Evolutionary conservation across 2,888 invertebrate genomes (phyloP).

Genomic region (Volucella bombylans): DNA sequence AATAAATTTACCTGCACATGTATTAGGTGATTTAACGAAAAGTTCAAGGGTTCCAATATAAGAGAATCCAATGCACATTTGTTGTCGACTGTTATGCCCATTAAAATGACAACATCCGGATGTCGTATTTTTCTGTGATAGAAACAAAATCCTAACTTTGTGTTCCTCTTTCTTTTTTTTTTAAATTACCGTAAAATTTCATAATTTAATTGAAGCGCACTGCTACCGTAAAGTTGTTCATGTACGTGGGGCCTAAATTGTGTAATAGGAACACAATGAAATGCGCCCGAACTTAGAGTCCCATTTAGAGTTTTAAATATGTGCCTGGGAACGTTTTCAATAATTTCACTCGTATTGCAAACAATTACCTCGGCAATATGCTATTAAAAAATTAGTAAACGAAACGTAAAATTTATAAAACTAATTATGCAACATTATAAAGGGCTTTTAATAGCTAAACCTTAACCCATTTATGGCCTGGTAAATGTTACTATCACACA

Average conservation of each 20-base stretch:
- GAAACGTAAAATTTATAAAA: background rate
- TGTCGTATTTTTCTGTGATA: slow-evolving; percentile 60
- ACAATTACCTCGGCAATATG: slow-evolving; percentile 64
- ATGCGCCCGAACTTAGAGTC: slow-evolving; percentile 50
- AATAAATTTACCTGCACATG: slow-evolving; percentile 41
- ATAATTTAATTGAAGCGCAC: slow-evolving; percentile 60
- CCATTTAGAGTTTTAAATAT: slow-evolving; percentile 51
- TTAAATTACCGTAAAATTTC: slow-evolving; percentile 52
- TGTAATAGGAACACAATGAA: slow-evolving; percentile 58
- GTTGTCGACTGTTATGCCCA: slow-evolving; percentile 66
- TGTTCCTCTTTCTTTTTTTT: background rate
- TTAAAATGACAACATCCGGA: slow-evolving; percentile 61
- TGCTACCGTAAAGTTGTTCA: slow-evolving; percentile 20
- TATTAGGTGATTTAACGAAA: slow-evolving; percentile 55
- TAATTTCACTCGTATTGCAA: slow-evolving; percentile 54
- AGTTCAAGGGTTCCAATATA: slow-evolving; percentile 59
- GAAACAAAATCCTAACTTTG: too few species aligned
- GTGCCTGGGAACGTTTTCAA: slow-evolving; percentile 37
- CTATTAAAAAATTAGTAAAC: slow-evolving; percentile 6
- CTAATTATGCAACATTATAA: background rate
- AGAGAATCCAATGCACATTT: slow-evolving; percentile 58
- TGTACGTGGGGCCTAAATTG: slow-evolving; percentile 53
- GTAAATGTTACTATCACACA: too few species aligned
- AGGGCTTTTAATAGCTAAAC: too few species aligned
- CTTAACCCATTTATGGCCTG: too few species aligned